phyloP scores from a whole-genome alignment of 2,113 vertebrate species.

The Dasyornis broadbenti region DNA sequence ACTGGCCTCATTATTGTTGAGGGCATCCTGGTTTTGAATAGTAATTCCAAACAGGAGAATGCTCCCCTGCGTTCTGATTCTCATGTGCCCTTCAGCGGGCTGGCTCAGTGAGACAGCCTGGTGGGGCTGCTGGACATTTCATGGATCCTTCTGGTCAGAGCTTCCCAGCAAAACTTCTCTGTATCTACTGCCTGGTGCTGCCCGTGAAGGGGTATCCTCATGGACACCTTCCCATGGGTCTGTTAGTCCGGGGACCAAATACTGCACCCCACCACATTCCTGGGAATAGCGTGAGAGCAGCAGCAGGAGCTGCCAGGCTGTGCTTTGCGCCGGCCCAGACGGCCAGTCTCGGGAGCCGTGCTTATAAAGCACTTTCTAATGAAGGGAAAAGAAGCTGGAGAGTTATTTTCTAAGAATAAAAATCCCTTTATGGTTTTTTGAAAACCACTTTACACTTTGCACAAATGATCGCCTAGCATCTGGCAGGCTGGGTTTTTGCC shows the following conservation, averaged over 20 bases:
- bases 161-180: background rate
- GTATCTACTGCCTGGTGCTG: fast-evolving
- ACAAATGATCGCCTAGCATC: constrained; percentile 51
- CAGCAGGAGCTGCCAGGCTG: background rate
- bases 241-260: too few species aligned
- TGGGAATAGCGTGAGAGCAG: background rate
- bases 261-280: fast-evolving
- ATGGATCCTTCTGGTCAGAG: background rate
- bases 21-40: background rate
- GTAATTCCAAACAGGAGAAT: background rate
- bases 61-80: background rate
- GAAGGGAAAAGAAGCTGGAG: constrained; percentile 7
- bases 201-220: background rate
- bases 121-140: background rate
- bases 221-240: background rate
- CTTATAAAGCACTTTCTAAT: constrained; percentile 8
- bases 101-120: background rate
- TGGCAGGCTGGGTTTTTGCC: constrained; percentile 45
- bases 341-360: background rate
- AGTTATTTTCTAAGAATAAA: constrained; percentile 57
- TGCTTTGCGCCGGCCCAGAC: background rate
- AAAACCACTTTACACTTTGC: constrained; percentile 26
- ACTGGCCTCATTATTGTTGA: background rate
- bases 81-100: fast-evolving
- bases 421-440: constrained; percentile 38